Evolutionary conservation across 2,797 vertebrate genomes (phyloP).

Genomic region (Siniperca obscura): DNA sequence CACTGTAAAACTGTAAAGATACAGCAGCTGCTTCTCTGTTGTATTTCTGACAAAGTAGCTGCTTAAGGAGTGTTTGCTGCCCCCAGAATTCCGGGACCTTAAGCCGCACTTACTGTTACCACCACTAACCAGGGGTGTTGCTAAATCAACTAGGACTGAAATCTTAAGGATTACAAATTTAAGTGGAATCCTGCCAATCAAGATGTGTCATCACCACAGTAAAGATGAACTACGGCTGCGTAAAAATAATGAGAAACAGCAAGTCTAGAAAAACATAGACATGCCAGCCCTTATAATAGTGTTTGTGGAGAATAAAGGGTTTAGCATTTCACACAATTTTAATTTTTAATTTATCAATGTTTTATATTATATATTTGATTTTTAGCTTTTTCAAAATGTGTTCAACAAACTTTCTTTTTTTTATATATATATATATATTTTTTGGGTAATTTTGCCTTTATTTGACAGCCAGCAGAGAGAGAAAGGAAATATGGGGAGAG

Average conservation of each 20-base stretch:
- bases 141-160: constrained; percentile 1
- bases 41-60: background rate
- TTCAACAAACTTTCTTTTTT: too few relatives aligned
- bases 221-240: background rate
- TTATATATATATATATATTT: too few relatives aligned
- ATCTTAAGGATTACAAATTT: background rate
- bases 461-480: too few relatives aligned
- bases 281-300: background rate
- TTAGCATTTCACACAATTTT: background rate
- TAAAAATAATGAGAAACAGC: background rate
- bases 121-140: background rate
- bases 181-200: background rate
- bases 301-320: background rate
- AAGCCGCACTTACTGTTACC: background rate
- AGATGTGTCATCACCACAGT: background rate
- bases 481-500: too few relatives aligned
- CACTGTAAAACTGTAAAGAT: background rate
- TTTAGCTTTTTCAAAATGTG: background rate
- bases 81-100: background rate
- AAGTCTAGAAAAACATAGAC: background rate
- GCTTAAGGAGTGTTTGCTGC: background rate
- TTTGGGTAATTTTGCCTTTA: too few relatives aligned
- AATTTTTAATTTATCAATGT: background rate
- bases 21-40: background rate
- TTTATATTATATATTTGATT: too few relatives aligned